phyloP scores from a whole-genome alignment of 2,888 invertebrate genomes.

The Anorthoa munda region DNA sequence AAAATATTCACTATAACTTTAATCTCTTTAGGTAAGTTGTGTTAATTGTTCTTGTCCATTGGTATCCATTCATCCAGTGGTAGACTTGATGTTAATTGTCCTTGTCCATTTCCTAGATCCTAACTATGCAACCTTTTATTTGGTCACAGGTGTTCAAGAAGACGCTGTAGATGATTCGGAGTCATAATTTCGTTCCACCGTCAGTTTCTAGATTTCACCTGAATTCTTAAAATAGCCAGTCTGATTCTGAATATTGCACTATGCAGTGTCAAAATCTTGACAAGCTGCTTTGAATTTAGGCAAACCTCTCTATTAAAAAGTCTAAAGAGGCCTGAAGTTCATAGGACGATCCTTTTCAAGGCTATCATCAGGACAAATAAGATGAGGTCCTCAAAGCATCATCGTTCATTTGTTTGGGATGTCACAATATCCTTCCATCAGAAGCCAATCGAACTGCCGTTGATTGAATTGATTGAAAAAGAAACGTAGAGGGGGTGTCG shows the following conservation, averaged over 20 bases:
- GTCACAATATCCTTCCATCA: slow-evolving; percentile 77
- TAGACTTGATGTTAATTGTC: too few species aligned
- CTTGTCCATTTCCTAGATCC: not conserved
- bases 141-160: not conserved
- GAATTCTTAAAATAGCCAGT: not conserved
- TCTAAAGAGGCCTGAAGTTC: not conserved
- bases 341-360: not conserved
- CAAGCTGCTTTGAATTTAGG: not conserved
- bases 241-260: not conserved
- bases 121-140: not conserved
- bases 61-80: too few species aligned
- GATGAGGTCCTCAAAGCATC: slow-evolving; percentile 29
- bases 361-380: not conserved
- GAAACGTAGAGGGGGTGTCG: slow-evolving; percentile 82
- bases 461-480: slow-evolving; percentile 90
- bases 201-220: not conserved
- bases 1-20: slow-evolving; percentile 15
- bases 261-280: not conserved
- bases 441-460: slow-evolving; percentile 84
- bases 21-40: not conserved
- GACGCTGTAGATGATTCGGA: not conserved
- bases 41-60: too few species aligned
- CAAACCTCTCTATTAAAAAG: not conserved
- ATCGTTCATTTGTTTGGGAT: slow-evolving; percentile 73
- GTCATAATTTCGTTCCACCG: too few species aligned